These are phyloP conservation scores for Globia sparganii DNA, from an alignment of 2,888 invertebrate genomes.

Conservation along the genomic window DNA sequence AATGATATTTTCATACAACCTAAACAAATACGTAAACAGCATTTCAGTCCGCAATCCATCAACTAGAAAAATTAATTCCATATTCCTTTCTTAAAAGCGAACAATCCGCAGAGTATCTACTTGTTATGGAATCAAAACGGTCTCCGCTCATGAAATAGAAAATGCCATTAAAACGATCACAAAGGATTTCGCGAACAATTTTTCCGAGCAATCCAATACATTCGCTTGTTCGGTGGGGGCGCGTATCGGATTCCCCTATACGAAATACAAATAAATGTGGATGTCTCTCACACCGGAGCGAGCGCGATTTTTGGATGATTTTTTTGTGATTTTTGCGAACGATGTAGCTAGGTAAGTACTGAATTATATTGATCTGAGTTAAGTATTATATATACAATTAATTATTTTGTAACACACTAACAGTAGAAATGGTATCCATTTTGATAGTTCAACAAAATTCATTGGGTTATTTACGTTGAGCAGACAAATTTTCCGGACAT, in stretches of 20 bases:
- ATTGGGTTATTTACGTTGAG: background rate
- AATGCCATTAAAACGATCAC: constrained; percentile 66
- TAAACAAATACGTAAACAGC: constrained; percentile 18
- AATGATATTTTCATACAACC: background rate
- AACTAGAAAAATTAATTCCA: constrained; percentile 29
- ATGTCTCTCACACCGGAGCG: constrained; percentile 75
- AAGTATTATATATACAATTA: background rate
- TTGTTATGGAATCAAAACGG: constrained; percentile 66
- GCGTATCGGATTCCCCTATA: constrained; percentile 81
- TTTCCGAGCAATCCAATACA: constrained; percentile 79
- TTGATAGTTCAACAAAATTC: background rate
- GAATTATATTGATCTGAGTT: background rate
- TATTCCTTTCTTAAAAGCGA: constrained; percentile 52
- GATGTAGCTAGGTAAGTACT: no score
- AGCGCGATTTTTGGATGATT: background rate
- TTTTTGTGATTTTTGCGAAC: background rate
- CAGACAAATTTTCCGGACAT: background rate
- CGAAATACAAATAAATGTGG: constrained; percentile 83
- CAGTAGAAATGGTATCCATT: background rate
- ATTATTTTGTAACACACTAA: background rate
- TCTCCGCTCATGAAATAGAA: constrained; percentile 62
- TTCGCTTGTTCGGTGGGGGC: constrained; percentile 73
- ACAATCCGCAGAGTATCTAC: constrained; percentile 68
- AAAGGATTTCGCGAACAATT: constrained; percentile 76
- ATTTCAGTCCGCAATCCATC: constrained; percentile 47